These are phyloP conservation scores for Aurelia coerulea DNA, from an alignment of 30 jellyfish, hydroid and myxozoan species.

Conservation along the genomic window DNA sequence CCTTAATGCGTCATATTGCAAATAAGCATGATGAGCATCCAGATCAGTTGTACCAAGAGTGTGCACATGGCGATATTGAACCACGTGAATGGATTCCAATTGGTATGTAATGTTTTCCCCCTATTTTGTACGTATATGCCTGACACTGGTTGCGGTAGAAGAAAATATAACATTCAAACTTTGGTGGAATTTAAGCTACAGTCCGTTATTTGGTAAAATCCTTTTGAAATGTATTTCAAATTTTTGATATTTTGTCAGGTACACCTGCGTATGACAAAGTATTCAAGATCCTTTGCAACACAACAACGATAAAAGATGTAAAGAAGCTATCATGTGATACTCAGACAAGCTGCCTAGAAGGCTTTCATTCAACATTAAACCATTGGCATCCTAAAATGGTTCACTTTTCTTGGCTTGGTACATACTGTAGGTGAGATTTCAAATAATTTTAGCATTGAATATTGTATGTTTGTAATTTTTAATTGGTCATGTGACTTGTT, in stretches of 20 bases:
- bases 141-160: slow-evolving; percentile 4
- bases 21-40: slow-evolving; percentile 28
- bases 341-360: slow-evolving; percentile 27
- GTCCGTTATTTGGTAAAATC: not conserved
- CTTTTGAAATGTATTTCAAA: not conserved
- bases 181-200: slow-evolving; percentile 1
- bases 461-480: not conserved
- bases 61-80: slow-evolving; percentile 20
- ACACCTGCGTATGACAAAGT: slow-evolving; percentile 38
- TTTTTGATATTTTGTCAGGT: slow-evolving; percentile 32
- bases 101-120: not conserved
- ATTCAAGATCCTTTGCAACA: slow-evolving; percentile 1
- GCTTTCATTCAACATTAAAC: slow-evolving; percentile 19
- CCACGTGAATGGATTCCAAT: slow-evolving; percentile 20
- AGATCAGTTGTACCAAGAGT: slow-evolving; percentile 1
- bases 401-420: slow-evolving; percentile 29
- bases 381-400: slow-evolving; percentile 33
- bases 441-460: not conserved
- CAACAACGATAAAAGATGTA: not conserved
- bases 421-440: slow-evolving; percentile 9
- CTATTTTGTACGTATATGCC: slow-evolving; percentile 11
- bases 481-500: slow-evolving; percentile 15
- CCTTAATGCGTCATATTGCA: slow-evolving; percentile 33
- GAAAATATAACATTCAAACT: not conserved
- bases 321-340: slow-evolving; percentile 25